phyloP scores from a whole-genome alignment of 2,888 invertebrate species.

The Periphyllus acericola region DNA sequence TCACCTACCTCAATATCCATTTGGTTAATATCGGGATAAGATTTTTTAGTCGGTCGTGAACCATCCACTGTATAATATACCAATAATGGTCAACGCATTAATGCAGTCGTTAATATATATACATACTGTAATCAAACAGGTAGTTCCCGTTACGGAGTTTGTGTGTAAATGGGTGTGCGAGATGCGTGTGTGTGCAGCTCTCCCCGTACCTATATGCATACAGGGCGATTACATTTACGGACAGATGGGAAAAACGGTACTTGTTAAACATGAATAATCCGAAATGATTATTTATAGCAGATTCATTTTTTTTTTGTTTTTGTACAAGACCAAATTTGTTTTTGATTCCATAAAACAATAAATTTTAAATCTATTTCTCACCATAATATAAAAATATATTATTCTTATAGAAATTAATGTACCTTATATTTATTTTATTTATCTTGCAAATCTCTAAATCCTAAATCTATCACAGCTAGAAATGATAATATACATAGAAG shows the following conservation, averaged over 20 bases:
- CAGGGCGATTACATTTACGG: background rate
- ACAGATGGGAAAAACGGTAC: too few relatives aligned
- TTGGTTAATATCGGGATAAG: background rate
- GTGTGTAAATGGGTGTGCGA: constrained; percentile 14
- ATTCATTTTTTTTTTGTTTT: background rate
- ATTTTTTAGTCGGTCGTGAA: background rate
- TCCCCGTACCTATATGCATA: background rate
- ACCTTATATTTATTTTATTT: too few relatives aligned
- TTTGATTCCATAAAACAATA: too few relatives aligned
- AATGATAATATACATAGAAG: too few relatives aligned
- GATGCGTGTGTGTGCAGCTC: background rate
- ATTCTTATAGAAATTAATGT: too few relatives aligned
- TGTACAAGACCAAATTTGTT: too few relatives aligned
- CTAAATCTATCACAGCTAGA: too few relatives aligned
- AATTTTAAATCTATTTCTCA: too few relatives aligned
- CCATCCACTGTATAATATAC: background rate
- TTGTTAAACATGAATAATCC: background rate
- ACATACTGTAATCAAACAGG: constrained; percentile 15
- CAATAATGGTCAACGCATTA: constrained; percentile 24
- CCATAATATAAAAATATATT: too few relatives aligned
- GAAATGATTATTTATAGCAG: too few relatives aligned
- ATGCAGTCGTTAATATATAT: constrained; percentile 20
- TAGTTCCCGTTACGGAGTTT: constrained; percentile 35
- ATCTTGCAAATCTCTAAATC: too few relatives aligned
- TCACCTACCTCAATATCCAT: constrained; percentile 29